A percentile compares a stretch with the other conserved stretches of the same genome.
Conservation (phyloP, 1,140 invertebrate species). For the Hormaphis cornu region DNA sequence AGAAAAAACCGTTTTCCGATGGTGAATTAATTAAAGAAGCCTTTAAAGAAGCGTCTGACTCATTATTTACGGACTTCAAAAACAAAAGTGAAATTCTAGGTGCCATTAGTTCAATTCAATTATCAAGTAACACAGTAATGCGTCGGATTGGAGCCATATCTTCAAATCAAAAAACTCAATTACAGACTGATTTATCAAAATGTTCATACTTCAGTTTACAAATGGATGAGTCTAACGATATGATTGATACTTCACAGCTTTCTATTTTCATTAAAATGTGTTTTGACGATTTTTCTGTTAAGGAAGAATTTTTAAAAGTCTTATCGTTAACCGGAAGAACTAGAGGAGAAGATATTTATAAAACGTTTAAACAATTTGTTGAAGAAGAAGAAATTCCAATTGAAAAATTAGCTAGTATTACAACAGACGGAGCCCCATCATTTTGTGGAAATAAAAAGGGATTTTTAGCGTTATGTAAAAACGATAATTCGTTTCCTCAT, state of each 20-base stretch:
- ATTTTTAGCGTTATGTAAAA: conserved; percentile 2
- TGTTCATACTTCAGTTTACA: background rate
- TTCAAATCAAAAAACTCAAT: background rate
- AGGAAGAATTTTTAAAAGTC: background rate
- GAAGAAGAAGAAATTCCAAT: background rate
- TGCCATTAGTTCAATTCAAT: background rate
- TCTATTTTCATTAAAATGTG: background rate
- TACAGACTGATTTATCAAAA: background rate
- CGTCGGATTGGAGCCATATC: background rate
- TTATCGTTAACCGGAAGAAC: background rate
- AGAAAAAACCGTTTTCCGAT: background rate
- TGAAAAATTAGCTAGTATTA: background rate
- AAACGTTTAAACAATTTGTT: background rate
- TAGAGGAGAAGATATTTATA: background rate
- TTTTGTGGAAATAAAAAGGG: background rate
- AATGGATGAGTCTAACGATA: background rate
- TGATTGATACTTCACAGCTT: background rate
- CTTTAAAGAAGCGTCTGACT: background rate
- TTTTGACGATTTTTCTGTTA: background rate
- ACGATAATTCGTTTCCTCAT: conserved; percentile 7
- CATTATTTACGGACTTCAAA: background rate
- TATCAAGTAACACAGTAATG: conserved; percentile 5
- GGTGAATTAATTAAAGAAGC: background rate
- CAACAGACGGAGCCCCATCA: background rate
- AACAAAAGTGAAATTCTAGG: background rate